A percentile compares a stretch with the other conserved stretches of the same genome.
These are phyloP conservation scores for Oasisia sp. DNA, from an alignment of 2,888 invertebrate species.

Conservation along the genomic window DNA sequence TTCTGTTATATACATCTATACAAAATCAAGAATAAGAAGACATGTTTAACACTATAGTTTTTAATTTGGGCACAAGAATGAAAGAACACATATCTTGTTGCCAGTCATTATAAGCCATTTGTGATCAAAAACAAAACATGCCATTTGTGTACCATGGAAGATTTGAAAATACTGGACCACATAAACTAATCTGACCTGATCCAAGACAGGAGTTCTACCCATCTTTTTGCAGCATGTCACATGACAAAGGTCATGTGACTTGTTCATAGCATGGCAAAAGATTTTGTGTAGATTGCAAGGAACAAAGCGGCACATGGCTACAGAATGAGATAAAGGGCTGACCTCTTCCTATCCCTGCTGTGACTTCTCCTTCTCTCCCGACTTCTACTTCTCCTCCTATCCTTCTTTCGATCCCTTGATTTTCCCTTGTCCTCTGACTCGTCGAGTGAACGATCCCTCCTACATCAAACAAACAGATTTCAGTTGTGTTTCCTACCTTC, in stretches of 20 bases:
- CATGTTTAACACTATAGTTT: background rate
- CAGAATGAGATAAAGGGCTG: background rate
- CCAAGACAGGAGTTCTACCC: too few relatives aligned
- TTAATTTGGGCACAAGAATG: background rate
- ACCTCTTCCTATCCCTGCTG: constrained; percentile 43
- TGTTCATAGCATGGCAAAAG: too few relatives aligned
- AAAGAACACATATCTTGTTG: background rate
- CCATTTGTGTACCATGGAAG: too few relatives aligned
- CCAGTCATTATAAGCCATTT: too few relatives aligned
- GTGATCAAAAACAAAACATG: too few relatives aligned
- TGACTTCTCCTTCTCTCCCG: constrained; percentile 46
- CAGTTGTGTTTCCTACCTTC: background rate
- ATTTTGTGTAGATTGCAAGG: too few relatives aligned
- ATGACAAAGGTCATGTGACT: too few relatives aligned
- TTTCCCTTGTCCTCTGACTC: constrained; percentile 20
- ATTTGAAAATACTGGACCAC: too few relatives aligned
- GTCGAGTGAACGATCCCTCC: background rate
- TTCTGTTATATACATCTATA: constrained; percentile 38
- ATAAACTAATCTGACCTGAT: too few relatives aligned
- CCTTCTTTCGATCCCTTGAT: constrained; percentile 28
- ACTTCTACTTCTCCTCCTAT: constrained; percentile 25
- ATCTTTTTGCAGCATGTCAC: too few relatives aligned
- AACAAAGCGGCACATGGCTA: background rate
- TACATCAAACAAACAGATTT: background rate
- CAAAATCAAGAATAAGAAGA: background rate